A percentile compares a stretch with the other conserved stretches of the same genome.
Evolutionary conservation across 2,888 invertebrate genomes (phyloP).

Genomic region (Drosophila longiperda): DNA sequence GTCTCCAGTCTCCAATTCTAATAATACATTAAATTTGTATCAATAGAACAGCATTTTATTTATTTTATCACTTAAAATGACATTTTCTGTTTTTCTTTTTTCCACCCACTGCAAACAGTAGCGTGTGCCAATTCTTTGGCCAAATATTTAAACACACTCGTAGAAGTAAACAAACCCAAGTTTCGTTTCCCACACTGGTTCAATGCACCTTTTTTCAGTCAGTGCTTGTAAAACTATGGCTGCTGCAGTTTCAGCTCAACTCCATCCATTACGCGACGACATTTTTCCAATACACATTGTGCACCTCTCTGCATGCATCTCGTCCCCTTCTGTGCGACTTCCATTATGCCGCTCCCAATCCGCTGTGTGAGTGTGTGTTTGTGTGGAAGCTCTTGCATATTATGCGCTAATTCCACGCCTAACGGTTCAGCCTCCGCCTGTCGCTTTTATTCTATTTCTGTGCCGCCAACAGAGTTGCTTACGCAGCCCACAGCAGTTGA

Average conservation of each 20-base stretch:
- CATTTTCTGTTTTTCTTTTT: not conserved
- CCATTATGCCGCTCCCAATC: constrained; percentile 49
- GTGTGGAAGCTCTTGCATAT: constrained; percentile 58
- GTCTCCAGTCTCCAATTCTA: not conserved
- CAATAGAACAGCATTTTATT: not conserved
- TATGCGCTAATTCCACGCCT: constrained; percentile 76
- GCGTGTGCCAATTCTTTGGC: constrained; percentile 48
- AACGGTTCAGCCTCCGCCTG: constrained; percentile 76
- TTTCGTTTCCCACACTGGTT: constrained; percentile 46
- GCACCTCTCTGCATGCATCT: not conserved
- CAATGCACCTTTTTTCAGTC: constrained; percentile 54
- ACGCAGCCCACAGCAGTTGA: constrained; percentile 7
- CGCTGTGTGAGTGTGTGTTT: constrained; percentile 9
- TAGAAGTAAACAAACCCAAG: constrained; percentile 5
- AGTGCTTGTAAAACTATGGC: constrained; percentile 52
- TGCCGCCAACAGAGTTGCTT: constrained; percentile 65
- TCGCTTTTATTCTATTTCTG: constrained; percentile 77
- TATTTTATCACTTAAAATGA: not conserved
- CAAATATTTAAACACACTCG: constrained; percentile 60
- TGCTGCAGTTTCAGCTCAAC: constrained; percentile 28
- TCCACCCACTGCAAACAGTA: not conserved
- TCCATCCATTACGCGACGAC: constrained; percentile 38
- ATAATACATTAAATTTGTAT: not conserved
- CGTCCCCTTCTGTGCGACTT: not conserved
- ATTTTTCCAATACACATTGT: constrained; percentile 51